phyloP scores from a whole-genome alignment of 2,888 invertebrate species.

The Pardosa pseudoannulata region DNA sequence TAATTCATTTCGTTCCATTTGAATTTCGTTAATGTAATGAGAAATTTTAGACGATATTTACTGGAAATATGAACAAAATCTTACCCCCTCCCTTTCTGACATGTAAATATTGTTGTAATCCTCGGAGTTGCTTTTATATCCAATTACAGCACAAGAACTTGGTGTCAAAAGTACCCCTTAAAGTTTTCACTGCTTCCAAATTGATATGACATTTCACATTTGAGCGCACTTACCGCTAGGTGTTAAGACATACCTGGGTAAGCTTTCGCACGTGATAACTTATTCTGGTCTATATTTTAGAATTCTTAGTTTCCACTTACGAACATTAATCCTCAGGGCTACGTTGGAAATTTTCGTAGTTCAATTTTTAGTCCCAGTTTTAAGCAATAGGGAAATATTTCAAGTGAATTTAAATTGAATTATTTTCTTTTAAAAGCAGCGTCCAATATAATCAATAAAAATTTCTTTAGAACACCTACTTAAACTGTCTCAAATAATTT shows the following conservation, averaged over 20 bases:
- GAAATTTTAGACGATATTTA: background rate
- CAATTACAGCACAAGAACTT: conserved; percentile 11
- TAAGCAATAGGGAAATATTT: background rate
- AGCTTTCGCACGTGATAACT: background rate
- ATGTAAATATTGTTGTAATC: conserved; percentile 17
- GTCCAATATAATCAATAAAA: background rate
- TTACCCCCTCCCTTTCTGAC: background rate
- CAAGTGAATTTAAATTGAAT: background rate
- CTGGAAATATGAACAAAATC: background rate
- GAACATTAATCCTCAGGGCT: conserved; percentile 4
- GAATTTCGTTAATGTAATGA: background rate
- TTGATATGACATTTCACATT: conserved; percentile 13
- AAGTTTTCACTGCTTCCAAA: background rate
- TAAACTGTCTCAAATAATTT: too few relatives aligned
- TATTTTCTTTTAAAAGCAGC: background rate
- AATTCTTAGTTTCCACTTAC: background rate
- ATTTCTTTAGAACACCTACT: too few relatives aligned
- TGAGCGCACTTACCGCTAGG: background rate
- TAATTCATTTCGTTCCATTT: background rate
- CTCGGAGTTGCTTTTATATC: conserved; percentile 16
- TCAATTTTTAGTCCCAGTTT: background rate
- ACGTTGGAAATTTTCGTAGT: background rate
- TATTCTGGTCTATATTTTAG: background rate
- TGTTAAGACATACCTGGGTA: background rate
- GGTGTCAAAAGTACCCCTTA: conserved; percentile 2